These are phyloP conservation scores for Brachyalestes nurse DNA, from an alignment of 2,797 vertebrate genomes.

Conservation along the genomic window DNA sequence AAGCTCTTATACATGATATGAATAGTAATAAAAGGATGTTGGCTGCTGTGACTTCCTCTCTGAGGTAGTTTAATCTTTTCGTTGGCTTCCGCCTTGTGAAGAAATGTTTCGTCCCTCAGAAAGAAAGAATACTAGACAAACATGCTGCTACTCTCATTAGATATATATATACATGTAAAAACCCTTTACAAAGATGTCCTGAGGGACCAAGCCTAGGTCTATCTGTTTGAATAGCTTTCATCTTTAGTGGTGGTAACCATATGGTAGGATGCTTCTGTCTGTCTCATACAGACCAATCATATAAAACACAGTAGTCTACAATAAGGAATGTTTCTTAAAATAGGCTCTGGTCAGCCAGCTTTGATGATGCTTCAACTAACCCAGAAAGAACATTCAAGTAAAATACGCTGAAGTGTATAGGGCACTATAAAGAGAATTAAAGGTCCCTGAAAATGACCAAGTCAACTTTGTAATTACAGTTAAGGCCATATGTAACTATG, in stretches of 20 bases:
- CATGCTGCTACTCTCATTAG: slow-evolving; percentile 71
- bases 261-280: slow-evolving; percentile 61
- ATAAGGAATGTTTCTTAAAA: slow-evolving; percentile 53
- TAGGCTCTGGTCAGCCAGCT: slow-evolving; percentile 38
- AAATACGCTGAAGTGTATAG: slow-evolving; percentile 26
- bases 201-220: slow-evolving; percentile 63
- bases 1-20: slow-evolving; percentile 38
- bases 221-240: slow-evolving; percentile 63
- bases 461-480: slow-evolving; percentile 14
- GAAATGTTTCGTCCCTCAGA: slow-evolving; percentile 55
- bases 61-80: slow-evolving; percentile 39
- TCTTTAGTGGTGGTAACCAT: slow-evolving; percentile 68
- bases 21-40: slow-evolving; percentile 32
- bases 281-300: slow-evolving; percentile 43
- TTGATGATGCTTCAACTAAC: slow-evolving; percentile 25
- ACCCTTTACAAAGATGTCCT: slow-evolving; percentile 63
- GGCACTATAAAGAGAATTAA: slow-evolving; percentile 31
- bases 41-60: slow-evolving; percentile 38
- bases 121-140: slow-evolving; percentile 51
- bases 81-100: slow-evolving; percentile 50
- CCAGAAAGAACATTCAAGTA: slow-evolving; percentile 31
- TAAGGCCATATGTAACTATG: slow-evolving; percentile 8
- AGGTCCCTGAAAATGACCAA: slow-evolving; percentile 11
- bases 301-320: slow-evolving; percentile 52
- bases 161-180: slow-evolving; percentile 50